Base-by-base conservation (phyloP, 2,888 invertebrate genomes). In the Galerucella nymphaeae region DNA sequence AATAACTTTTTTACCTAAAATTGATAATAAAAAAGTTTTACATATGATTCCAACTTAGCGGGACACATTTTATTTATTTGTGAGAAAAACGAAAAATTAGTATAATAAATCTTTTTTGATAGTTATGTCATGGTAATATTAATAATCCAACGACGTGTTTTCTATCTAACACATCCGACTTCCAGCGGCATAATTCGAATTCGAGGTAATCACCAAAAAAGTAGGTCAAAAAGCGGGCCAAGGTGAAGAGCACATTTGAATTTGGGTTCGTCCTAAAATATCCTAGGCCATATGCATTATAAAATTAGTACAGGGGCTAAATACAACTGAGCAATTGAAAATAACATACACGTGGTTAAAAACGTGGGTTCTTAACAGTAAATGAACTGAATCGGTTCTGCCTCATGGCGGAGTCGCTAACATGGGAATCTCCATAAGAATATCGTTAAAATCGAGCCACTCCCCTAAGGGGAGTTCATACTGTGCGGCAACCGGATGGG, bases 171-270 rank as follows among this genome's bases (percentile, higher is more conserved):
- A 59, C 59, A 30, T 59, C 59, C n/a, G 18, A 59, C 59, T 59
- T 59, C 59, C 23, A 59, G 20, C 45, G 45, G 14, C 59, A 59
- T 23, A 59, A 59, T 30, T n/a, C 58, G 58, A 58, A 58, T 23
- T 8, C 59, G 59, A 23, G 59, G 18, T 62, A 42, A 62, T 62
- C 10, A 62, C 41, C 42, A 42, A 62, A 70, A 72, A 78, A 75
- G 69, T 78, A 61, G 78, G 78, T 76, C 78, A 75, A 65, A 59
- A 72, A 61, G 63, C 76, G 66, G 77, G 78, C 76, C 78, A 77
- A 76, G 77, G 78, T 66, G 72, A 70, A 50, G 66, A 59, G 20
- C 55, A 68, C 72, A 71, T 74, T 72, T 69, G 50, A 66, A 62
- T 71, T 67, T 73, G 55, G 62, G 71, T 73, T 72, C 75, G 71